phyloP scores from a whole-genome alignment of 2,888 invertebrate genomes.

The Chironomus riparius region DNA sequence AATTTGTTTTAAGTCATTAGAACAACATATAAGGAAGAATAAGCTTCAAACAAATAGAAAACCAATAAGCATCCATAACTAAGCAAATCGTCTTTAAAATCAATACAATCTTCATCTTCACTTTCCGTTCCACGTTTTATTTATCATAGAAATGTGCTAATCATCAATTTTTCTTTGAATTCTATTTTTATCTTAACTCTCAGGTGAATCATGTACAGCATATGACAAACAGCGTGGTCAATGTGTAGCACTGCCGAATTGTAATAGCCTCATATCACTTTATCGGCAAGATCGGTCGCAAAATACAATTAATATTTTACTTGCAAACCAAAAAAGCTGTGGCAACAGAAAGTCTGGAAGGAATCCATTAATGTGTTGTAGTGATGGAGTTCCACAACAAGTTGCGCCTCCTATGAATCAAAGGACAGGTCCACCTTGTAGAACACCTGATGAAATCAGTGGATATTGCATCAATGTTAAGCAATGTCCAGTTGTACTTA shows the following conservation, averaged over 20 bases:
- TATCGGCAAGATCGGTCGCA: conserved; percentile 32
- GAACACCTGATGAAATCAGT: conserved; percentile 28
- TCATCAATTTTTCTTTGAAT: too few species aligned
- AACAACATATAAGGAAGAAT: too few species aligned
- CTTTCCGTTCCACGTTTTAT: too few species aligned
- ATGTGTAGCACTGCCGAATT: conserved; percentile 36
- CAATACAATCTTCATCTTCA: too few species aligned
- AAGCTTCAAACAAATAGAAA: too few species aligned
- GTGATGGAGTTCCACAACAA: conserved; percentile 14
- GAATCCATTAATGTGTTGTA: conserved; percentile 37
- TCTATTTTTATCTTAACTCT: not conserved
- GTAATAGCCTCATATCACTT: conserved; percentile 36
- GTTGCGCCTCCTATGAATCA: conserved; percentile 17
- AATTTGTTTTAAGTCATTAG: too few species aligned
- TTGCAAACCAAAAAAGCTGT: conserved; percentile 36
- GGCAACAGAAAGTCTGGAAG: conserved; percentile 35
- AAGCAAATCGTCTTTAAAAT: too few species aligned
- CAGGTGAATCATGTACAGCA: conserved; percentile 35
- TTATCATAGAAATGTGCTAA: too few species aligned
- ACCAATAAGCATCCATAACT: too few species aligned
- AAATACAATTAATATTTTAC: conserved; percentile 35
- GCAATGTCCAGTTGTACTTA: conserved; percentile 23
- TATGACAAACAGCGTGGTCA: conserved; percentile 38
- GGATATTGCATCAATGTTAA: conserved; percentile 24
- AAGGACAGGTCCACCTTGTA: conserved; percentile 30